Percentiles rank a stretch among this genome's conserved stretches.
Evolutionary conservation across 2,888 invertebrate genomes (phyloP).

Genomic region (Drosophila lutescens): DNA sequence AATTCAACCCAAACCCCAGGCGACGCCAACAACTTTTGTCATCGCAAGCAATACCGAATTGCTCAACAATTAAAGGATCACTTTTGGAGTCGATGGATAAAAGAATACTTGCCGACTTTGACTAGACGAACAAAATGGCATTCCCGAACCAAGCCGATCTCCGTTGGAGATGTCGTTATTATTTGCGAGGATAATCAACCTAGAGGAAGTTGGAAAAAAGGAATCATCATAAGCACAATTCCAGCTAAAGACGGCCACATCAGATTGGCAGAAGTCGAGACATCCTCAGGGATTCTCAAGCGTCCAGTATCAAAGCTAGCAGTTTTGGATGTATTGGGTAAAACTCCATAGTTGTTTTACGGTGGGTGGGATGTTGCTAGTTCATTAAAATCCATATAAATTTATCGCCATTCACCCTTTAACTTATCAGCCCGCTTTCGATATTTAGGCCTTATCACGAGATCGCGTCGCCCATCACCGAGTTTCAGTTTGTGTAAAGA

Average conservation of each 20-base stretch:
- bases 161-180: background rate
- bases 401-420: too few relatives aligned
- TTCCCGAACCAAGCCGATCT: background rate
- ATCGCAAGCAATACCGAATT: background rate
- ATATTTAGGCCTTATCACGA: too few relatives aligned
- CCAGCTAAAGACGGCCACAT: too few relatives aligned
- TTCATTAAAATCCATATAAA: too few relatives aligned
- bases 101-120: slow-evolving; percentile 1
- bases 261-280: too few relatives aligned
- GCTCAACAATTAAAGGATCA: background rate
- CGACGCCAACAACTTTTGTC: background rate
- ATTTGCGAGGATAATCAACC: background rate
- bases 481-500: background rate
- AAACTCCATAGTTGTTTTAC: too few relatives aligned
- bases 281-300: too few relatives aligned
- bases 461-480: background rate
- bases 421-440: too few relatives aligned
- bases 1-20: background rate
- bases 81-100: slow-evolving; percentile 1
- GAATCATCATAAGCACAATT: too few relatives aligned
- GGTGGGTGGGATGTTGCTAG: too few relatives aligned
- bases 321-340: too few relatives aligned
- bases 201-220: too few relatives aligned
- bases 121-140: background rate
- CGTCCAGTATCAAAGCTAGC: background rate